A percentile compares a stretch with the other conserved stretches of the same genome.
phyloP scores from a whole-genome alignment of 2,113 vertebrate species.

The Cephalopterus ornatus region DNA sequence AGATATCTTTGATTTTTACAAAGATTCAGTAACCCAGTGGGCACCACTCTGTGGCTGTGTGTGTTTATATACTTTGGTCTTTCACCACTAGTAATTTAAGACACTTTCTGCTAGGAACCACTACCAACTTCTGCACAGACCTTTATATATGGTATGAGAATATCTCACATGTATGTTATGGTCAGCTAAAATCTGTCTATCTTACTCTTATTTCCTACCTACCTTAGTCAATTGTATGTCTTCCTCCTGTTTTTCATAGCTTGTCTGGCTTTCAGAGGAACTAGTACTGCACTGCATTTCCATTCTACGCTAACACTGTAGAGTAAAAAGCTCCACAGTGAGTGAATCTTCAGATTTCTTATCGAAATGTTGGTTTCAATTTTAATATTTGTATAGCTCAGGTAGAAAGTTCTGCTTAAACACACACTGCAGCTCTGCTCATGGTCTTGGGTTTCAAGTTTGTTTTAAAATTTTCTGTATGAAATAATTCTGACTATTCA shows the following conservation, averaged over 20 bases:
- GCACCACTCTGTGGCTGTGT: rapidly evolving
- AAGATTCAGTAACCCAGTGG: background rate
- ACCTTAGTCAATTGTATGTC: background rate
- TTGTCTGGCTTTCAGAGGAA: background rate
- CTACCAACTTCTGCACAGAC: background rate
- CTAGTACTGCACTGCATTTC: no score
- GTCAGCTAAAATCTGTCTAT: background rate
- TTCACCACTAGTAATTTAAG: background rate
- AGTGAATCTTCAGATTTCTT: background rate
- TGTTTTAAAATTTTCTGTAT: background rate
- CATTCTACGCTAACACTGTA: background rate
- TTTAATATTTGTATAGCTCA: background rate
- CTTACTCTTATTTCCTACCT: background rate
- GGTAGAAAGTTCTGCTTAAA: background rate
- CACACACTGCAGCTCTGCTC: background rate
- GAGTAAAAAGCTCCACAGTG: background rate
- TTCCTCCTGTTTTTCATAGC: background rate
- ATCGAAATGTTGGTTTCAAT: background rate
- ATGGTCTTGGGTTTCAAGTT: background rate
- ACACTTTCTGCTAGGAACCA: background rate
- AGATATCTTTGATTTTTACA: background rate
- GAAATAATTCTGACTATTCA: background rate
- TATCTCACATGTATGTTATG: background rate
- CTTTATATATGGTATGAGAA: background rate
- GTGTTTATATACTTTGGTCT: background rate